Evolutionary conservation across 2,113 vertebrate genomes (phyloP), one percentile per base, ranked within the genome.

Genomic region (Crypturellus undulatus): DNA sequence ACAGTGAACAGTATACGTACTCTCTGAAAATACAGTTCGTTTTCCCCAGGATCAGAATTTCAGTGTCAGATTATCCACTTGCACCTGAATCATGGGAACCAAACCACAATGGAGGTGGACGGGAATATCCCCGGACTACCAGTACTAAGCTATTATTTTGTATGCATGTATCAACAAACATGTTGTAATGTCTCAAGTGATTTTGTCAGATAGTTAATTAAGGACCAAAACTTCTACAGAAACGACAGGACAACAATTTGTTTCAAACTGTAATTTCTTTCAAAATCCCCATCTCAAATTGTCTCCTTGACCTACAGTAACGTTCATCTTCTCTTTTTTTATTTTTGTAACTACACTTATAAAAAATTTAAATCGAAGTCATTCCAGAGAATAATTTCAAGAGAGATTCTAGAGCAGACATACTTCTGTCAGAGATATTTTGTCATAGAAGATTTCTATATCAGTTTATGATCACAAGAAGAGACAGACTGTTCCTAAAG

Each of bases 321-420:
- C 7, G 14, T 93, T 91, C 0, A 67, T 80, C 84, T 92, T 81
- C 64, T 49, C 24, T 72, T 64, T 89, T 94, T 90, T 73, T 95
- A 91, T 97, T 96, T 97, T 96, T 94, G 97, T 95, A 78, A 47
- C 81, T 62, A 95, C 8, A 85, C 69, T 84, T 93, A 95, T 95
- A 96, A 95, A 97, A 96, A 88, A 89, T 73, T 93, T 77, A 90
- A 86, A 84, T 28, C 71, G 19, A 94, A 97, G 84, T 82, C 15
- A 94, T 91, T 96, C 94, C 94, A 84, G 63, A 95, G 70, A 91
- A 79, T 93, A 4, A 91, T 94, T 93, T 87, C 77, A 93, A 92
- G 94, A 93, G 84, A 91, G 78, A 76, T 36, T 38, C n/a, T 86
- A 95, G 89, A 93, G 73, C 56, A 95, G 93, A 88, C 91, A 65